Evolutionary conservation across 2,113 vertebrate genomes (phyloP).

Genomic region (Stegostoma tigrinum): DNA sequence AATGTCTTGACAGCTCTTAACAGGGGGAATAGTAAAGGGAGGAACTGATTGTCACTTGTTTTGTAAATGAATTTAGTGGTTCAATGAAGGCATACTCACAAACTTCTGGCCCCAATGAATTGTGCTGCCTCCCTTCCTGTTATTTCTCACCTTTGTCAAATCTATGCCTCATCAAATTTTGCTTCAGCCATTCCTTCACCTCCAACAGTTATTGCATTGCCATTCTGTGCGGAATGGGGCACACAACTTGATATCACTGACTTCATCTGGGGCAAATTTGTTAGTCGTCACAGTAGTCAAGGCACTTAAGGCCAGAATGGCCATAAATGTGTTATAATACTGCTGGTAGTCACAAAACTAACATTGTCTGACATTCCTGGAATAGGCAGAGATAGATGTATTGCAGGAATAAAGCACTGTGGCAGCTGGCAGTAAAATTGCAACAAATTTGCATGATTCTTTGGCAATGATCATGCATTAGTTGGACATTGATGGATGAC

Average conservation of each 20-base stretch:
- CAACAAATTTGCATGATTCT: neutral
- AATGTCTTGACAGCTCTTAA: neutral
- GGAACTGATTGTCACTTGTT: neutral
- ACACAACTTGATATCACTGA: neutral
- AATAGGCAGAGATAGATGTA: neutral
- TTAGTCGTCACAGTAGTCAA: neutral
- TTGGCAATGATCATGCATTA: neutral
- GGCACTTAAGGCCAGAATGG: neutral
- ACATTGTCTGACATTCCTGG: neutral
- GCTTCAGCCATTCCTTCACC: neutral
- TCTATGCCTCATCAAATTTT: neutral
- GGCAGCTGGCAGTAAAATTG: neutral
- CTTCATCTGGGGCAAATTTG: neutral
- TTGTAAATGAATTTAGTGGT: neutral
- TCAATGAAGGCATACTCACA: neutral
- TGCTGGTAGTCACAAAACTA: neutral
- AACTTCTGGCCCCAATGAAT: neutral
- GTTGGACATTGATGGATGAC: constrained; percentile 11
- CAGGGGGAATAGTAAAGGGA: too few relatives aligned
- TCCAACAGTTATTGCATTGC: neutral
- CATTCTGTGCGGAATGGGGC: neutral
- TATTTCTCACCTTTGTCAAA: neutral
- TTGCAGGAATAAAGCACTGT: neutral
- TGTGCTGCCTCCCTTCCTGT: neutral
- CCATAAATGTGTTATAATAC: neutral